These are phyloP conservation scores for Bembecia ichneumoniformis DNA, from an alignment of 2,888 invertebrate genomes.

Conservation along the genomic window DNA sequence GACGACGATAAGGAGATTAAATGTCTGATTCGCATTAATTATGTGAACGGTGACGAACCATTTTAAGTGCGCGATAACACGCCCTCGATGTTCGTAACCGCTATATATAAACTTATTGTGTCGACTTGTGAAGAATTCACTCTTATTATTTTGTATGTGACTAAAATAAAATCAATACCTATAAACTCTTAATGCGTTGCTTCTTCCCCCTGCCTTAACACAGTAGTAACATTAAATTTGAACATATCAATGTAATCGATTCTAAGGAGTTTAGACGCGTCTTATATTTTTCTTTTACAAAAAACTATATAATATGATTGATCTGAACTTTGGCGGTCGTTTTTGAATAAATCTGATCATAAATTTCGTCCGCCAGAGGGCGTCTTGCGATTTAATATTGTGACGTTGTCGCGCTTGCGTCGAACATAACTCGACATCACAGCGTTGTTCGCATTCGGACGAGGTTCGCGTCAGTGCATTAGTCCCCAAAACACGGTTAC, in stretches of 20 bases:
- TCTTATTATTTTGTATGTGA: conserved; percentile 16
- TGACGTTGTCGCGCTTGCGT: conserved; percentile 47
- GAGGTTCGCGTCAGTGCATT: conserved; percentile 49
- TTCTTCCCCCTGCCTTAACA: not conserved
- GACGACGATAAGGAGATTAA: conserved; percentile 38
- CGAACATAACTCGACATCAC: conserved; percentile 5
- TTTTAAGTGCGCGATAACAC: conserved; percentile 63
- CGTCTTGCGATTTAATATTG: conserved; percentile 16
- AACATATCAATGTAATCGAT: not conserved
- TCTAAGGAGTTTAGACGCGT: not conserved
- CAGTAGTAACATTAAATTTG: not conserved
- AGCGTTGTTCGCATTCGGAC: conserved; percentile 35
- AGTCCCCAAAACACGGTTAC: conserved; percentile 38
- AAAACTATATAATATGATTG: conserved; percentile 4
- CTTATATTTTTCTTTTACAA: conserved; percentile 16
- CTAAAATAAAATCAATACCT: conserved; percentile 60
- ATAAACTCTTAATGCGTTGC: conserved; percentile 13
- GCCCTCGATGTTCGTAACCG: conserved; percentile 31
- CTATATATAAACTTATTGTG: conserved; percentile 18
- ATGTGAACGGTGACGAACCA: conserved; percentile 65
- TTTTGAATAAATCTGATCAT: conserved; percentile 32
- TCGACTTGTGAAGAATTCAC: conserved; percentile 18
- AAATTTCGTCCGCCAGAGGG: conserved; percentile 24
- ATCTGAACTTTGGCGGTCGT: conserved; percentile 37
- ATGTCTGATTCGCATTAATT: conserved; percentile 61